Base-by-base conservation (phyloP, 2,888 invertebrate species). In the Lypha dubia region DNA sequence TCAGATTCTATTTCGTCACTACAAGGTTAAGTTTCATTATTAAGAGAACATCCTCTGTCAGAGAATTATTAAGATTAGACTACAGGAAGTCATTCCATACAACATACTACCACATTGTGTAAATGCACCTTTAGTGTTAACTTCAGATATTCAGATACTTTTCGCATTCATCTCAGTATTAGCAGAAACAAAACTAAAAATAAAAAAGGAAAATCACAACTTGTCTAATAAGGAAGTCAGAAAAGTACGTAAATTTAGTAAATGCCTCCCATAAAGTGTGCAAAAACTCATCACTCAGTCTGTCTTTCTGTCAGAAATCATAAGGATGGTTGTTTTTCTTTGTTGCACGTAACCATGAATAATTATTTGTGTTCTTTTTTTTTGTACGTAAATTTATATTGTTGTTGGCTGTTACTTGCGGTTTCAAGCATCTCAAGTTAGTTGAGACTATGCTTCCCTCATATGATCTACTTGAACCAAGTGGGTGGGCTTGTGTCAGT, bases 221-320 rank as follows among this genome's bases (percentile, higher is more conserved):
- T 32, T 53, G 11, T 41, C 53, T 65, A 79, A 79, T 83, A 79
- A 79, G 83, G 83, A 83, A 83, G 75, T 76, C 51, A 41, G 24
- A 20, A 22, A 28, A 56, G 70, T 79, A 77, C 46, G 51, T 49
- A 56, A 70, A 62, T 77, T 67, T 53, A 41, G 41, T 62, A 68
- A 70, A 81, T 75, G 56, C 70, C 70, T 76, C 41, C 70, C 70
- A 63, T 75, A 68, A 70, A 80, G 49, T 68, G 62, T 56, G 53
- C 44, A 79, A 75, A 79, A 79, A 63, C 65, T 73, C 71, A 83
- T 79, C 83, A 79, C 53, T 81, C 81, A 75, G 75, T 67, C 67
- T 51, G 83, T 35, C 73, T 68, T 77, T 67, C 62, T 73, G 83
- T 73, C 83, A 73, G 67, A 71, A 65, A 73, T 83, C 71, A 73